phyloP scores from a whole-genome alignment of 2,888 invertebrate genomes.

The Notodonta dromedarius region DNA sequence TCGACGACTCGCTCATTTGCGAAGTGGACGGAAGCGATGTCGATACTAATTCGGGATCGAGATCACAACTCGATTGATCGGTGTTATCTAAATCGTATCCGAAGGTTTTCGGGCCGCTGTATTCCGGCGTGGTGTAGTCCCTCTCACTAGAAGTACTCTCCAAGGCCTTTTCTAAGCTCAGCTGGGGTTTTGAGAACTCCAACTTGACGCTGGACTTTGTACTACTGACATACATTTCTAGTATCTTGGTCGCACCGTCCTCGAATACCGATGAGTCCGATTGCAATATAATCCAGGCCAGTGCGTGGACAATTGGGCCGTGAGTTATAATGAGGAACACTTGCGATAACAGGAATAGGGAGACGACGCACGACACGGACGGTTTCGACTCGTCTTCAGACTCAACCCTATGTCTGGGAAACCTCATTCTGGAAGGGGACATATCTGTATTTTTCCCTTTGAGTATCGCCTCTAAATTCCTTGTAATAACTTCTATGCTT shows the following conservation, averaged over 20 bases:
- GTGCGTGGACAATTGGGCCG: slow-evolving; percentile 93
- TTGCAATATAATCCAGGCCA: slow-evolving; percentile 95
- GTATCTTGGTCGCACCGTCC: slow-evolving; percentile 87
- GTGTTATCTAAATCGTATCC: slow-evolving; percentile 65
- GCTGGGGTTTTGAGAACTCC: slow-evolving; percentile 88
- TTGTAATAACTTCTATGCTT: slow-evolving; percentile 85
- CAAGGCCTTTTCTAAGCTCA: slow-evolving; percentile 90
- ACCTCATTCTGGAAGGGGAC: slow-evolving; percentile 70
- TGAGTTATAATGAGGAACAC: slow-evolving; percentile 97
- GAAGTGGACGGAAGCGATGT: slow-evolving; percentile 80
- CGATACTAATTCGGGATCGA: slow-evolving; percentile 79
- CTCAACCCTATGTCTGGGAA: slow-evolving; percentile 66
- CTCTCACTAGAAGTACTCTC: slow-evolving; percentile 77
- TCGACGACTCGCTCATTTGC: slow-evolving; percentile 79
- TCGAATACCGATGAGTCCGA: slow-evolving; percentile 89
- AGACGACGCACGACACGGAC: slow-evolving; percentile 94
- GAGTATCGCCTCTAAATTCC: slow-evolving; percentile 86
- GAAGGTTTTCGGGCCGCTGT: slow-evolving; percentile 64
- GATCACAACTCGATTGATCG: slow-evolving; percentile 79
- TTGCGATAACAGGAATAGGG: slow-evolving; percentile 95
- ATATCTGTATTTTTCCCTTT: slow-evolving; percentile 83
- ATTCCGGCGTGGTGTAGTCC: slow-evolving; percentile 77
- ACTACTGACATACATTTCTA: slow-evolving; percentile 86
- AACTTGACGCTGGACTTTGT: slow-evolving; percentile 84
- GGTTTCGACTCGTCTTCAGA: slow-evolving; percentile 85